Evolutionary conservation across 92 coral and sea anemone species (phyloP), one percentile per base, ranked within the genome.

Genomic region (Zoanthus solanderi): DNA sequence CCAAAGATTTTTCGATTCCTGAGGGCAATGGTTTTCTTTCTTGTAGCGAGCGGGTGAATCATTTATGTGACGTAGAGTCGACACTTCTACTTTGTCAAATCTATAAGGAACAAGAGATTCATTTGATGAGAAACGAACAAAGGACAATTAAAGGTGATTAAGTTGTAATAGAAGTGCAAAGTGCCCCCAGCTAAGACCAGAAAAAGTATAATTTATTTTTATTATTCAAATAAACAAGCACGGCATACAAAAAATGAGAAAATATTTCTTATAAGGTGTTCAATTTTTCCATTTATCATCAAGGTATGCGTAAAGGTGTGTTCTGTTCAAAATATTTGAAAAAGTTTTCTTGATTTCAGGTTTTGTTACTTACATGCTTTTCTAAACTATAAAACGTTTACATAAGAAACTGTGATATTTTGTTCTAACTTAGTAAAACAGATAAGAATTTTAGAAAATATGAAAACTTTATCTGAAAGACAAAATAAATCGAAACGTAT

Each of bases 111-210:
- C 66, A 30, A 16, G 61, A 73, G 80, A 52, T 50, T 76, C n/a
- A 76, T 77, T 77, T 77, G 61, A 54, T 9, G 67, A 34, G 29
- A 28, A 54, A 52, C 18, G 82, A 77, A 29, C 68, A 77, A 54
- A 29, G 67, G 48, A 54, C 14, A 52, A 13, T 77, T 54, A 7
- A 46, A 52, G 17, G 82, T 77, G 63, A 77, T 77, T 77, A 77
- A 77, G 67, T 28, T 76, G 58, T 52, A 34, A 77, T 56, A 30
- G 28, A 77, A 77, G 16, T 9, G 50, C 67, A 53, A 50, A 14
- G 46, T 58, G 82, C 82, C 82, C 48, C 82, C 82, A 77, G 82
- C 82, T 54, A 77, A 5, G 82, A 54, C 29, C 47, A 54, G 18
- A 42, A 18, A 77, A 77, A 77, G 31, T 32, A 29, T 46, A 54